A percentile compares a stretch with the other conserved stretches of the same genome.
Evolutionary conservation across 2,113 vertebrate genomes (phyloP).

Genomic region (Rhineura floridana): DNA sequence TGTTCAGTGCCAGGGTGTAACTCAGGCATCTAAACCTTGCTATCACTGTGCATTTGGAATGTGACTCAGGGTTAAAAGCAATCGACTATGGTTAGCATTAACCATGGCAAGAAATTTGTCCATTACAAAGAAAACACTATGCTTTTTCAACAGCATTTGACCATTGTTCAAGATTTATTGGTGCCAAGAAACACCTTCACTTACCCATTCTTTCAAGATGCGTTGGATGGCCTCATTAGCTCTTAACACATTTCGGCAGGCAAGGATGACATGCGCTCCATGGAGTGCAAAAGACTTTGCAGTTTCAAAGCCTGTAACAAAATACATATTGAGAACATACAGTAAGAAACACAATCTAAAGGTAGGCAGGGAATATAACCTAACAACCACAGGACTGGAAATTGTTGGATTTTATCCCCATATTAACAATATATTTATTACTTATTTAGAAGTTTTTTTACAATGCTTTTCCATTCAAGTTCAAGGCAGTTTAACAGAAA

Average conservation of each 20-base stretch:
- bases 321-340: conserved; percentile 68
- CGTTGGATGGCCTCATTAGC: conserved; percentile 81
- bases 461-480: background rate
- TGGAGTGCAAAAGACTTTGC: conserved; percentile 95
- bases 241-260: conserved; percentile 85
- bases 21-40: background rate
- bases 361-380: background rate
- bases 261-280: conserved; percentile 91
- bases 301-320: conserved; percentile 89
- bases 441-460: background rate
- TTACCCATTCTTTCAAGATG: conserved; percentile 94
- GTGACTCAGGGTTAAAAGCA: background rate
- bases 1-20: background rate
- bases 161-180: background rate
- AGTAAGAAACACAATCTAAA: background rate
- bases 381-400: accelerated
- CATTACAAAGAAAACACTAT: background rate
- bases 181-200: conserved; percentile 25
- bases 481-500: background rate
- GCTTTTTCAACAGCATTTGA: background rate
- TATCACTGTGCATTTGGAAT: background rate
- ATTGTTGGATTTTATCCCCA: accelerated
- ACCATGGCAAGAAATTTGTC: background rate
- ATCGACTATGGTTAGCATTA: background rate
- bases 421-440: background rate